Conservation (phyloP, 1,140 invertebrate species). For the Drosophila simulans region DNA sequence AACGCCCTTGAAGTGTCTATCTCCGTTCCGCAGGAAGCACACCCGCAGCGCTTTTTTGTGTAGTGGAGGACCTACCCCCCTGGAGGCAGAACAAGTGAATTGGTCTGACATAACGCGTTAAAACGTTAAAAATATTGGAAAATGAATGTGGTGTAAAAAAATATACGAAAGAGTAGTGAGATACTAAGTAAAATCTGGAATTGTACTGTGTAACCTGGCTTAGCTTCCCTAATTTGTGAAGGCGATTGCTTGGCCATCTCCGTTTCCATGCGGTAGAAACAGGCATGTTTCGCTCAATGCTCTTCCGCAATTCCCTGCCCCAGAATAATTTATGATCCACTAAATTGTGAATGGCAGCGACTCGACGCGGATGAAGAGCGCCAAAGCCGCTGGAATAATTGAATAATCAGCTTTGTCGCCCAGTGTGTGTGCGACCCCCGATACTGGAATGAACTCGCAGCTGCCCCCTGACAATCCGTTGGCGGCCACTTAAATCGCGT, state of each 20-base stretch:
- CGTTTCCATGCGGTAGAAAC: slow-evolving; percentile 39
- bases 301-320: slow-evolving; percentile 47
- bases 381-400: slow-evolving; percentile 71
- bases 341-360: slow-evolving; percentile 58
- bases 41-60: slow-evolving; percentile 11
- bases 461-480: not conserved
- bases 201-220: not conserved
- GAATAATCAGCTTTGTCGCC: slow-evolving; percentile 75
- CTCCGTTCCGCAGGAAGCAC: slow-evolving; percentile 32
- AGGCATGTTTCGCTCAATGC: slow-evolving; percentile 22
- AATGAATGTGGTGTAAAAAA: not conserved
- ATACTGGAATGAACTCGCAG: slow-evolving; percentile 16
- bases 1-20: slow-evolving; percentile 27
- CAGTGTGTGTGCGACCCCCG: slow-evolving; percentile 49
- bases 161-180: not conserved
- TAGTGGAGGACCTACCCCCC: not conserved
- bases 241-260: not conserved
- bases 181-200: not conserved
- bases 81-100: not conserved
- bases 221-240: not conserved
- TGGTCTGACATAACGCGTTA: not conserved
- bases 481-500: slow-evolving; percentile 16
- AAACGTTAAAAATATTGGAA: not conserved
- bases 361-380: slow-evolving; percentile 61
- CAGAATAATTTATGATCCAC: slow-evolving; percentile 60